Evolutionary conservation across 2,888 invertebrate species (phyloP).

Genomic region (Leptarthrus brevirostris): DNA sequence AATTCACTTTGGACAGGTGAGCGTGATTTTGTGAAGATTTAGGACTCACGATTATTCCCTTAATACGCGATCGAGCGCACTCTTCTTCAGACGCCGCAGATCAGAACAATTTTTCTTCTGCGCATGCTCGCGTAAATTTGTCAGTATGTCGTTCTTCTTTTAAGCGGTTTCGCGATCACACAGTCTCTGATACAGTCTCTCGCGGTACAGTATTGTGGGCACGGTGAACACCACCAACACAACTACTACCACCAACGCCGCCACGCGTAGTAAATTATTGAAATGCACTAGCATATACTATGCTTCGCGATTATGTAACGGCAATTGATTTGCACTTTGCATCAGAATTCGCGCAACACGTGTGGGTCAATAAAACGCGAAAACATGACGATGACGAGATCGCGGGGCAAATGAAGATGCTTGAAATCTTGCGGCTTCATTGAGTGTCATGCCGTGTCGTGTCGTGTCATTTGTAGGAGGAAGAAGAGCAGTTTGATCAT

Average conservation of each 20-base stretch:
- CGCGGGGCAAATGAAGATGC: background rate
- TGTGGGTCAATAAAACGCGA: background rate
- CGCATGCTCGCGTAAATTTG: no score
- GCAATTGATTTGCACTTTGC: constrained; percentile 16
- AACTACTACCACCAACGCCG: background rate
- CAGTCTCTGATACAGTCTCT: no score
- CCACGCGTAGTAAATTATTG: background rate
- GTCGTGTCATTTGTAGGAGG: no score
- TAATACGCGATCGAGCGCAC: background rate
- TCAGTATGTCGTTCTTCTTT: background rate
- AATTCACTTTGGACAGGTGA: background rate
- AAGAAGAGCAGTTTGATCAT: background rate
- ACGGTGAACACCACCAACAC: background rate
- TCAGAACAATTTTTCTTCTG: no score
- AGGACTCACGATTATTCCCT: constrained; percentile 18
- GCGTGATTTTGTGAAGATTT: constrained; percentile 13
- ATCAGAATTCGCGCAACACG: background rate
- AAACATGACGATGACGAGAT: background rate
- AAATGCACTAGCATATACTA: background rate
- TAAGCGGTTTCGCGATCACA: background rate
- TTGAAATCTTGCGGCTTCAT: no score
- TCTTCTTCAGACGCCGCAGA: background rate
- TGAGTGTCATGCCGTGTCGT: no score
- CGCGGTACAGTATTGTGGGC: background rate
- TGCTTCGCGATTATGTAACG: background rate